A percentile compares a stretch with the other conserved stretches of the same genome.
Evolutionary conservation across 2,113 vertebrate species (phyloP).

Genomic region (Phaethon lepturus): DNA sequence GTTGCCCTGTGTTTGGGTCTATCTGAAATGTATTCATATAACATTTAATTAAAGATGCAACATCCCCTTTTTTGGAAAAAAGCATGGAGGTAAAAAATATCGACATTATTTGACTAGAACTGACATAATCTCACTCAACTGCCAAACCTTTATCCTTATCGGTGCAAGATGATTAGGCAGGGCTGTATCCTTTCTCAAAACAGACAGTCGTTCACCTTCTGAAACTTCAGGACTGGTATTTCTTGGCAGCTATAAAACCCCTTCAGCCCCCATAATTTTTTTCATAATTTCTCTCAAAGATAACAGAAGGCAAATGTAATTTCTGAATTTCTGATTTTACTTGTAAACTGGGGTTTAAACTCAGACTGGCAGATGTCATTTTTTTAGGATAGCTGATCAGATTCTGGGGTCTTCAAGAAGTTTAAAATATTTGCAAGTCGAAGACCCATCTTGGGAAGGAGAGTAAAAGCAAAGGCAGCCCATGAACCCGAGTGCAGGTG

Average conservation of each 20-base stretch:
- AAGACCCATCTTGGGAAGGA: not conserved
- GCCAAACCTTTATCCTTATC: slow-evolving; percentile 60
- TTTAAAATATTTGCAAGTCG: not conserved
- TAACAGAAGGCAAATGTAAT: slow-evolving; percentile 29
- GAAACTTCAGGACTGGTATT: slow-evolving; percentile 61
- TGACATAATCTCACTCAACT: slow-evolving; percentile 65
- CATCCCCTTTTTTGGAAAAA: slow-evolving; percentile 46
- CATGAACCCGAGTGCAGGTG: not conserved
- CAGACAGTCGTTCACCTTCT: slow-evolving; percentile 53
- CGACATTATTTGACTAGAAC: slow-evolving; percentile 58
- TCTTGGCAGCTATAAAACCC: slow-evolving; percentile 41
- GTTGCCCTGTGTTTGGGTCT: slow-evolving; percentile 78
- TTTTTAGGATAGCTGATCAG: not conserved
- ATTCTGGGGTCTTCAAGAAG: not conserved
- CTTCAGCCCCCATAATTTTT: not conserved
- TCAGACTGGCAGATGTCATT: not conserved
- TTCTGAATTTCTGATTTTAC: slow-evolving; percentile 17
- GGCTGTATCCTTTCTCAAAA: not conserved
- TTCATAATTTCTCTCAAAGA: slow-evolving; percentile 50
- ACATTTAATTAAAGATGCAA: slow-evolving; percentile 81
- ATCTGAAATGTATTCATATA: slow-evolving; percentile 80
- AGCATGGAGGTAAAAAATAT: slow-evolving; percentile 58
- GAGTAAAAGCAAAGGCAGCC: not conserved
- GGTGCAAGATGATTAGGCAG: slow-evolving; percentile 54
- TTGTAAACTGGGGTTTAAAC: not conserved